phyloP scores from a whole-genome alignment of 2,888 invertebrate genomes.

The Bhutanitis thaidina region DNA sequence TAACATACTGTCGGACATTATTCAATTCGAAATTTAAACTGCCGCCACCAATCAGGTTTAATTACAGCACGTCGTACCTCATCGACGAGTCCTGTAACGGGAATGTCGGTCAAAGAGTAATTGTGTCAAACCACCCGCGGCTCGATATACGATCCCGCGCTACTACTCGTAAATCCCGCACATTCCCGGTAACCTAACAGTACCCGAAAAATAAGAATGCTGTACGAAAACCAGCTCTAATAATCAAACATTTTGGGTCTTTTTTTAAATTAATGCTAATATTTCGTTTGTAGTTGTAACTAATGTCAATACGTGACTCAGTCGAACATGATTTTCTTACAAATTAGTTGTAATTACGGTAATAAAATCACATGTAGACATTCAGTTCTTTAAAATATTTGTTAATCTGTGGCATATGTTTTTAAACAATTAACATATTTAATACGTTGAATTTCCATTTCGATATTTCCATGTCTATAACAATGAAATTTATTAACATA shows the following conservation, averaged over 20 bases:
- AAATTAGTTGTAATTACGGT: slow-evolving; percentile 13
- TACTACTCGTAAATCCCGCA: slow-evolving; percentile 31
- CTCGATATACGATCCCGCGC: slow-evolving; percentile 29
- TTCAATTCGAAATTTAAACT: slow-evolving; percentile 17
- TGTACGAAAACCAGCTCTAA: too few species aligned
- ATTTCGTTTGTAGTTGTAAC: slow-evolving; percentile 3
- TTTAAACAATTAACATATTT: too few species aligned
- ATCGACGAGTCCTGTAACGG: slow-evolving; percentile 30
- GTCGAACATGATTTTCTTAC: slow-evolving; percentile 2
- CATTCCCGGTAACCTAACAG: slow-evolving; percentile 52
- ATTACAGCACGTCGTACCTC: slow-evolving; percentile 22
- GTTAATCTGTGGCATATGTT: background rate
- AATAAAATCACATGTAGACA: slow-evolving; percentile 6
- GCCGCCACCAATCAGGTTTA: slow-evolving; percentile 18
- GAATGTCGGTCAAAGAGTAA: slow-evolving; percentile 57
- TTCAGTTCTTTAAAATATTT: background rate
- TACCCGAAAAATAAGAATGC: slow-evolving; percentile 33
- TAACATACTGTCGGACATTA: slow-evolving; percentile 9
- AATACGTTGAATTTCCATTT: too few species aligned
- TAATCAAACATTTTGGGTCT: background rate
- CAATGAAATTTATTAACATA: too few species aligned
- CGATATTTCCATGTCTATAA: too few species aligned
- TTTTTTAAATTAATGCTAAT: background rate
- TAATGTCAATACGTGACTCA: slow-evolving; percentile 4
- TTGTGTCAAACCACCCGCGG: slow-evolving; percentile 59